phyloP scores from a whole-genome alignment of 1,140 invertebrate species.

The Cardiocondyla obscurior region DNA sequence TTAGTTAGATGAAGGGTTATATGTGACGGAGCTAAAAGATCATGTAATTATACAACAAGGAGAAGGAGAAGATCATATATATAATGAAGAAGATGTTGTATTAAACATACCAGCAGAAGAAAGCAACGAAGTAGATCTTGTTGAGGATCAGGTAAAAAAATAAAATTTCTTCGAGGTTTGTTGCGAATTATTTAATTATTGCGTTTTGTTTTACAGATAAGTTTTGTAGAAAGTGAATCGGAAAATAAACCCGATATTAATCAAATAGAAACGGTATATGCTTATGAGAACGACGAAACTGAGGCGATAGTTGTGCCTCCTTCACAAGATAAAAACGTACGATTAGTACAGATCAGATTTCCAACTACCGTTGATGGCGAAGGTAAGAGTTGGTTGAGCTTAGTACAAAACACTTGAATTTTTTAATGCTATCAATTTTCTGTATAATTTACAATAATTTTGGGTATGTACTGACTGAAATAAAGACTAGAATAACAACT shows the following conservation, averaged over 20 bases:
- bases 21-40: slow-evolving; percentile 85
- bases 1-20: slow-evolving; percentile 82
- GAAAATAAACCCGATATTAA: slow-evolving; percentile 76
- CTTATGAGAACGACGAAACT: slow-evolving; percentile 76
- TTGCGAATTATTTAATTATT: neutral
- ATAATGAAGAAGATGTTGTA: slow-evolving; percentile 76
- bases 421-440: slow-evolving; percentile 34
- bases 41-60: slow-evolving; percentile 85
- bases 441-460: neutral
- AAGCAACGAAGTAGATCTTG: slow-evolving; percentile 82
- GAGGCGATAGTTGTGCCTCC: slow-evolving; percentile 80
- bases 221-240: slow-evolving; percentile 71
- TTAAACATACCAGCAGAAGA: slow-evolving; percentile 78
- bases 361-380: slow-evolving; percentile 73
- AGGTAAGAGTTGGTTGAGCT: slow-evolving; percentile 79
- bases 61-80: slow-evolving; percentile 78
- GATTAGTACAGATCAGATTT: slow-evolving; percentile 81
- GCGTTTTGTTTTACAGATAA: slow-evolving; percentile 66
- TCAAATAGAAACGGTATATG: slow-evolving; percentile 77
- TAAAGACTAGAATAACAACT: neutral
- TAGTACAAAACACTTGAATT: slow-evolving; percentile 79
- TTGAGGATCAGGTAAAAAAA: slow-evolving; percentile 82
- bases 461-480: neutral
- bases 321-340: slow-evolving; percentile 77
- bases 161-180: neutral